Evolutionary conservation across 2,888 invertebrate species (phyloP).

Genomic region (Blastobasis lacticolella): DNA sequence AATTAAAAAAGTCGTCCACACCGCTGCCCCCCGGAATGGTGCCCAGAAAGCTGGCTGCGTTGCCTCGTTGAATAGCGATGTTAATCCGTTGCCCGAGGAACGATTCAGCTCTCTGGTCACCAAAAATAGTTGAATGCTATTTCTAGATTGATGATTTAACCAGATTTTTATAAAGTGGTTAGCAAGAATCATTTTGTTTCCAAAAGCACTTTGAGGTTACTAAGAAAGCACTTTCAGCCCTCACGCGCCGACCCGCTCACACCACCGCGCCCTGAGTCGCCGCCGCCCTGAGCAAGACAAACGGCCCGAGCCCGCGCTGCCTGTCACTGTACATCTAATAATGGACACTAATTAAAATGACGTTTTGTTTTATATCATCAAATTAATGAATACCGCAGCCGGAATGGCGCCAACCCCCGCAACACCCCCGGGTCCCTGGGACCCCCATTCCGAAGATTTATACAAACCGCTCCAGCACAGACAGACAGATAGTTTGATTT

Average conservation of each 20-base stretch:
- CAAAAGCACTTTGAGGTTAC: too few species aligned
- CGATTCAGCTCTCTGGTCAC: too few species aligned
- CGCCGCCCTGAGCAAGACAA: constrained; percentile 30
- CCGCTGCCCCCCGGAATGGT: too few species aligned
- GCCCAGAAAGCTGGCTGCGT: too few species aligned
- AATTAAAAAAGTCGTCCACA: too few species aligned
- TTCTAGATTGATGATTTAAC: too few species aligned
- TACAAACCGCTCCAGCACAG: constrained; percentile 13
- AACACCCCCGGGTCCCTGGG: neutral
- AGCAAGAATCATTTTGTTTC: neutral
- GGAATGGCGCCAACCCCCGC: constrained; percentile 7
- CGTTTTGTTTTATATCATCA: constrained; percentile 59
- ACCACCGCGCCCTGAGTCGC: constrained; percentile 2
- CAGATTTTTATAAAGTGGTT: neutral
- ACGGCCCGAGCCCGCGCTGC: constrained; percentile 31
- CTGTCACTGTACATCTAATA: constrained; percentile 47
- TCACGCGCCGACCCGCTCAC: neutral
- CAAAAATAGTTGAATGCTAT: too few species aligned
- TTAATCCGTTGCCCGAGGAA: too few species aligned
- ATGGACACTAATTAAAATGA: constrained; percentile 55
- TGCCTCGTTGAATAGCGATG: too few species aligned
- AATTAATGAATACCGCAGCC: constrained; percentile 44
- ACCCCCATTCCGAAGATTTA: constrained; percentile 31
- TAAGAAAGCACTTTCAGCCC: too few species aligned
- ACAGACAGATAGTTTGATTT: constrained; percentile 51